phyloP scores from a whole-genome alignment of 2,888 invertebrate genomes.

The Plagodis pulveraria region DNA sequence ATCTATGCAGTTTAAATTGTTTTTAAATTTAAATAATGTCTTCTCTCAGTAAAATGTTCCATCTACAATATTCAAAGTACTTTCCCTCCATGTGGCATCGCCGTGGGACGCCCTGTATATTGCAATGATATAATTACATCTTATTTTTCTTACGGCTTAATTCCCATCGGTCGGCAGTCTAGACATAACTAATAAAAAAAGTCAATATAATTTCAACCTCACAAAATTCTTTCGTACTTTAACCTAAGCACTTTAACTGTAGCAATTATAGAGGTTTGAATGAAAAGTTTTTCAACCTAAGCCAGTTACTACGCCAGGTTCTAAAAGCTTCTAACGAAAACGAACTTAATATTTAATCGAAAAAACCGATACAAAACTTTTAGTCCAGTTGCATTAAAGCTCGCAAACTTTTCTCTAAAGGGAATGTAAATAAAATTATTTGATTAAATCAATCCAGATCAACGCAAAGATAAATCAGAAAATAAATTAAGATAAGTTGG shows the following conservation, averaged over 20 bases:
- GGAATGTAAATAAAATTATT: constrained; percentile 13
- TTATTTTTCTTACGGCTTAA: background rate
- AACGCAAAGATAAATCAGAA: constrained; percentile 21
- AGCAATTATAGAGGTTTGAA: constrained; percentile 3
- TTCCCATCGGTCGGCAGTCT: background rate
- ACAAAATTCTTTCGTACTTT: constrained; percentile 12
- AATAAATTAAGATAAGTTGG: constrained; percentile 39
- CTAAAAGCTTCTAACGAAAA: constrained; percentile 1
- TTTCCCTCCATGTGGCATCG: too few relatives aligned
- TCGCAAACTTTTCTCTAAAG: constrained; percentile 14
- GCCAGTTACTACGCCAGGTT: background rate
- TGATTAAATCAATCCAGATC: constrained; percentile 18
- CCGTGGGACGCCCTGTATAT: too few relatives aligned
- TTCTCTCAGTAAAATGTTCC: too few relatives aligned
- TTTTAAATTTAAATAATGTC: too few relatives aligned
- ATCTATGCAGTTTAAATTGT: too few relatives aligned
- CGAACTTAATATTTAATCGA: background rate
- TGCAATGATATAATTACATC: too few relatives aligned
- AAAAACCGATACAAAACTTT: constrained; percentile 2
- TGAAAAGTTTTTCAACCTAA: constrained; percentile 18
- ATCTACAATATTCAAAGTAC: too few relatives aligned
- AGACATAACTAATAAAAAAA: constrained; percentile 1
- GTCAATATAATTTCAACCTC: constrained; percentile 2
- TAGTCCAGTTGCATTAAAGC: constrained; percentile 3
- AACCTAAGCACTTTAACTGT: constrained; percentile 11